Evolutionary conservation across 2,888 invertebrate species (phyloP).

Genomic region (Merodon equestris): DNA sequence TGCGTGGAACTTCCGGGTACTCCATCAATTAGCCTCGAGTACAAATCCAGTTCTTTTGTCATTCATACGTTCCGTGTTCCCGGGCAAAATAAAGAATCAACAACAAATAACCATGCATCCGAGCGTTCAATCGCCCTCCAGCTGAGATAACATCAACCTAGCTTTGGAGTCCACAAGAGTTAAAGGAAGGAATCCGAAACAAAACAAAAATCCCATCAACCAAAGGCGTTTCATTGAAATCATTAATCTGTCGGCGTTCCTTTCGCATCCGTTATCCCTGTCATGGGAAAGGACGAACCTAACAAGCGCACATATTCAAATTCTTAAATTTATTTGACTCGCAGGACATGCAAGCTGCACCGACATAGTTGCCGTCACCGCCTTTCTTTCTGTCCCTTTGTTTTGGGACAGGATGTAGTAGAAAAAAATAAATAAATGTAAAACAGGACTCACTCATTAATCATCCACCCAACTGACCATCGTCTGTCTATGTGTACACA

Average conservation of each 20-base stretch:
- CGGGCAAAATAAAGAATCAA: too few species aligned
- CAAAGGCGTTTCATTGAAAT: slow-evolving; percentile 56
- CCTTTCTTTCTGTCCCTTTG: slow-evolving; percentile 1
- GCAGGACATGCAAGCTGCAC: slow-evolving; percentile 18
- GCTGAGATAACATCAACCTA: too few species aligned
- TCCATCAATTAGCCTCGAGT: too few species aligned
- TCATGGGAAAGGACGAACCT: slow-evolving; percentile 21
- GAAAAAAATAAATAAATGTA: slow-evolving; percentile 58
- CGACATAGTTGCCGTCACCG: background rate
- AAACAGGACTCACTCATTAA: slow-evolving; percentile 64
- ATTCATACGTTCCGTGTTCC: too few species aligned
- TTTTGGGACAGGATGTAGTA: background rate
- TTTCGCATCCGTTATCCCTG: slow-evolving; percentile 34
- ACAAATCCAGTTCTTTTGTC: too few species aligned
- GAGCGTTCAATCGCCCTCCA: too few species aligned
- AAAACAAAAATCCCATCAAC: slow-evolving; percentile 7
- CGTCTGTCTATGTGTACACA: slow-evolving; percentile 16
- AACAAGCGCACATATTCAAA: slow-evolving; percentile 31
- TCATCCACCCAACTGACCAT: slow-evolving; percentile 60
- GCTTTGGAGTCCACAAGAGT: too few species aligned
- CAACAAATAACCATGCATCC: too few species aligned
- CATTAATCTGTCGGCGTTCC: slow-evolving; percentile 46
- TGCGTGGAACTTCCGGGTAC: too few species aligned
- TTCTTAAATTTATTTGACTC: slow-evolving; percentile 58
- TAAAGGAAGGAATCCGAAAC: too few species aligned